Evolutionary conservation across 1,140 invertebrate genomes (phyloP), one percentile per base, ranked within the genome.

Genomic region (Pteromalus puparum): DNA sequence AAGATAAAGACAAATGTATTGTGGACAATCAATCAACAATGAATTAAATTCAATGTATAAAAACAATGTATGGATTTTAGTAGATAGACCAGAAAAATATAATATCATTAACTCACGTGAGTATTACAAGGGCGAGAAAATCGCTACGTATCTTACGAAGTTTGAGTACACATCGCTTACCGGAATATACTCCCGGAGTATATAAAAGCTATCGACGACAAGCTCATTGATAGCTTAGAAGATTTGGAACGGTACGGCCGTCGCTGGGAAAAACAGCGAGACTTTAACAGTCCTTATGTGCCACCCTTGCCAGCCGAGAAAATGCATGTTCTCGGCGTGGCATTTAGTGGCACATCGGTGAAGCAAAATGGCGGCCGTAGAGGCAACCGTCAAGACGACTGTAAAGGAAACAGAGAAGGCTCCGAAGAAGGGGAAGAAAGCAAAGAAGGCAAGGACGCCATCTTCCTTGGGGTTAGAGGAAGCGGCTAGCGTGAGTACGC

Each of bases 241-340:
- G 75, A 77, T 28, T 42, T 77, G 4, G 46, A 48, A 18, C 2
- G n/a, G 42, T 18, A 34, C 4, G 46, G 46, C 13, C 46, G 38
- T 28, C 24, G 48, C 1, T 53, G 42, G 38, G 46, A 77, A 21
- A 48, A 28, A 7, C 38, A 48, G 75, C 15, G 46, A 9, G 75
- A 77, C 68, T 7, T 72, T 13, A 18, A 72, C 10, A 18, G n/a
- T 3, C 42, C 21, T 2, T 77, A 53, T 12, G 48, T 12, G 5
- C 75, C 75, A 15, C 75, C 75, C 5, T 24, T 42, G n/a, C 75
- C 75, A 15, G 75, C 75, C 15, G 75, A 77, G 7, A 77, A 61
- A 28, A 77, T 77, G 75, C 30, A 30, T 30, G 30, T 1, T 30
- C 30, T 30, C 30, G 30, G 30, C 9, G 30, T 1, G 46, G 38